Conservation (phyloP, 2,797 vertebrate species). For the Diplodus sargus region DNA sequence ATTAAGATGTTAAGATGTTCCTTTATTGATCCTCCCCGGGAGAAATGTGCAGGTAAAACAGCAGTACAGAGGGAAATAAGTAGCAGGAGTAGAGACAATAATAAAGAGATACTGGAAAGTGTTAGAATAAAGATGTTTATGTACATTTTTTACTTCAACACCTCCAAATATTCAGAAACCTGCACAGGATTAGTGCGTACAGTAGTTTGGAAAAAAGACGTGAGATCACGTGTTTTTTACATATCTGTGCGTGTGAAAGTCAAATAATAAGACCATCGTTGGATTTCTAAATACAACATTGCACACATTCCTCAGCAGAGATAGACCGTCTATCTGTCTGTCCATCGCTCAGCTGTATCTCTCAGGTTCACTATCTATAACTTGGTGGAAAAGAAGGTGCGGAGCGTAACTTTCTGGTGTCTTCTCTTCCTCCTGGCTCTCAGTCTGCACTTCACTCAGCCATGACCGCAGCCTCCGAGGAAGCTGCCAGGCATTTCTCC, state of each 20-base stretch:
- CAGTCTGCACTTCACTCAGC: slow-evolving; percentile 54
- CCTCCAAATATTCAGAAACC: not conserved
- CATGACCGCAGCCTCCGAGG: slow-evolving; percentile 61
- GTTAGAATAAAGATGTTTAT: not conserved
- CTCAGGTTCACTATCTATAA: slow-evolving; percentile 1
- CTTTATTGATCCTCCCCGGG: too few relatives aligned
- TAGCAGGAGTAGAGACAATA: too few relatives aligned
- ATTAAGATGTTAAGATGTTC: too few relatives aligned
- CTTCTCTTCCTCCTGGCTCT: slow-evolving; percentile 36
- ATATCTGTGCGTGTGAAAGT: not conserved
- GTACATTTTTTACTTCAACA: not conserved
- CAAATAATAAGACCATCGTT: not conserved
- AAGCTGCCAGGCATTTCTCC: slow-evolving; percentile 55
- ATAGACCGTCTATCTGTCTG: slow-evolving; percentile 5
- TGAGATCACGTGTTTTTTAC: not conserved
- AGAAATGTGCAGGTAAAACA: too few relatives aligned
- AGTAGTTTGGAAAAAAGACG: not conserved
- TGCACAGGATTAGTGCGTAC: not conserved
- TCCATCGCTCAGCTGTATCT: not conserved
- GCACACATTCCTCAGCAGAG: not conserved
- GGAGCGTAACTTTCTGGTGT: slow-evolving; percentile 28
- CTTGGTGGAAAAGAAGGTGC: not conserved
- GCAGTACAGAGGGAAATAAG: too few relatives aligned
- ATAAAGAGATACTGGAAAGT: too few relatives aligned
- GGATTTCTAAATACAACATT: slow-evolving; percentile 10